A percentile compares a stretch with the other conserved stretches of the same genome.
Conservation (phyloP, 1,140 invertebrate species). For the Dendroctonus valens region DNA sequence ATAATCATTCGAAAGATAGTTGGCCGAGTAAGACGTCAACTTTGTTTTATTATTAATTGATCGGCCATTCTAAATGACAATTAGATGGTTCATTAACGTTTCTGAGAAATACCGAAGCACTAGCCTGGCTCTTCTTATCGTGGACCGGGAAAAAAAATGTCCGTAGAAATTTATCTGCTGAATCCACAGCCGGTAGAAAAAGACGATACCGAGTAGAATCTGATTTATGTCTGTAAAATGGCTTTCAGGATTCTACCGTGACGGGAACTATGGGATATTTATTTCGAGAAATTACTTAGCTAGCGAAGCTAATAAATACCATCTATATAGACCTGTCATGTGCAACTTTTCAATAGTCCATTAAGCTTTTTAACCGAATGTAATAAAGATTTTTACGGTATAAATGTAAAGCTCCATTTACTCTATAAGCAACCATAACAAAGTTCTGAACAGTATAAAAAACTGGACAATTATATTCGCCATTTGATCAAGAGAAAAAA, state of each 20-base stretch:
- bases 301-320: conserved; percentile 19
- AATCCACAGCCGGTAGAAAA: conserved; percentile 10
- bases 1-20: conserved; percentile 28
- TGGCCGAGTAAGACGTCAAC: conserved; percentile 31
- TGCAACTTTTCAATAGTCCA: conserved; percentile 25
- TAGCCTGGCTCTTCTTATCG: conserved; percentile 14
- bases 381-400: conserved; percentile 6
- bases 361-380: conserved; percentile 14
- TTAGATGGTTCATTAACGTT: conserved; percentile 34
- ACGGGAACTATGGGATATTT: conserved; percentile 24
- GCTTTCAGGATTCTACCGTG: conserved; percentile 25
- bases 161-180: conserved; percentile 12
- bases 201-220: conserved; percentile 8
- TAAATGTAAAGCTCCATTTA: background rate
- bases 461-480: background rate
- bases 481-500: background rate
- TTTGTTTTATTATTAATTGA: conserved; percentile 38
- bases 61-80: conserved; percentile 37
- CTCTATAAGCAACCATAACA: background rate
- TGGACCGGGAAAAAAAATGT: conserved; percentile 6
- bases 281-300: conserved; percentile 23
- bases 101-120: conserved; percentile 24
- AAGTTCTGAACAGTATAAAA: background rate
- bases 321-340: conserved; percentile 11
- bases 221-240: conserved; percentile 24